Evolutionary conservation across 2,113 vertebrate species (phyloP), one percentile per base, ranked within the genome.

Genomic region (Poeciliopsis retropinna): DNA sequence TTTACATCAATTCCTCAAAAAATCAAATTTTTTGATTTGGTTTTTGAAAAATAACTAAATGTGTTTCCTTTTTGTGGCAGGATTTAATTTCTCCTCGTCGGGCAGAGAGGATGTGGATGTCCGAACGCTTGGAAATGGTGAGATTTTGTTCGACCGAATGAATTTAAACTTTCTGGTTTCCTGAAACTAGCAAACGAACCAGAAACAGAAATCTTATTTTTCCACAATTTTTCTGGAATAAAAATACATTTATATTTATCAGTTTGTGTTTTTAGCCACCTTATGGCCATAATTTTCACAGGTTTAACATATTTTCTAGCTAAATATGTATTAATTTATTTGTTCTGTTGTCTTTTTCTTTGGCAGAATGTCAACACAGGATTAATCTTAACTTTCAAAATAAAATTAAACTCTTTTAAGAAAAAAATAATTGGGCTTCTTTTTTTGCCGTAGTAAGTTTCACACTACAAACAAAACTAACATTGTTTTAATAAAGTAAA

Each of bases 51-150:
- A 41, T 65, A 41, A 61, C 28, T 11, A 15, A 0, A 27, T 31
- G 0, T 68, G 39, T 22, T 67, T 31, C 4, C n/a, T 72, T 66
- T 39, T 11, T 0, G 19, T 72, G 27, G 1, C 13, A 99, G 98
- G 95, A 81, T 99, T 99, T 90, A 98, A 99, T 89, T 99, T 99
- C 93, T 98, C 97, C 68, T 99, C 98, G 5, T 99, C 98, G 32
- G 98, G 98, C 78, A 95, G 98, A 91, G 98, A 99, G 92, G 98
- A 99, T 13, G 97, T 99, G 77, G 98, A 99, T 44, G 98, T 99
- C 25, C 94, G 98, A 81, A 99, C 98, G 2, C 92, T 99, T n/a
- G 98, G 98, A 87, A 97, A 95, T 0, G 98, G 98, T 99, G 93
- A 95, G 84, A 67, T 0, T 19, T 6, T 44, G 63, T 25, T 34